These are phyloP conservation scores for Lathronympha strigana DNA, from an alignment of 2,888 invertebrate species.

Conservation along the genomic window DNA sequence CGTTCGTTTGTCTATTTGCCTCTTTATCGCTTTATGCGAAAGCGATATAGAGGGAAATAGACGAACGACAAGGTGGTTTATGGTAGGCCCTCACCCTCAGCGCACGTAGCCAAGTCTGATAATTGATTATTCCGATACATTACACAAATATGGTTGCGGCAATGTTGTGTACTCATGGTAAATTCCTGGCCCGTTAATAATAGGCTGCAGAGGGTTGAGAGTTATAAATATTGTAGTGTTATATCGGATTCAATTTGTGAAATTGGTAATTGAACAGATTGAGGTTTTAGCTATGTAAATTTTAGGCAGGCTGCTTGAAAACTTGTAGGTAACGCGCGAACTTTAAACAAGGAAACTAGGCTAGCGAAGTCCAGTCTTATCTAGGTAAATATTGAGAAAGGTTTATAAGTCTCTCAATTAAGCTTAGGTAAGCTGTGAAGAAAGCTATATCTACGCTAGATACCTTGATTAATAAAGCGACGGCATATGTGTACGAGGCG, in stretches of 20 bases:
- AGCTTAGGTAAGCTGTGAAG: conserved; percentile 9
- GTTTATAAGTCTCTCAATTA: neutral
- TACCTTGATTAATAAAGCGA: conserved; percentile 32
- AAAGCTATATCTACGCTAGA: conserved; percentile 12
- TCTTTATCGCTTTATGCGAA: no score
- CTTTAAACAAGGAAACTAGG: neutral
- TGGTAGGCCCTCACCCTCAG: no score
- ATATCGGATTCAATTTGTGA: neutral
- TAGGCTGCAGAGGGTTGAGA: conserved; percentile 18
- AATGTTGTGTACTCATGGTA: conserved; percentile 31
- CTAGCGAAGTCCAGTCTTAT: neutral
- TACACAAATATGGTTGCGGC: conserved; percentile 32
- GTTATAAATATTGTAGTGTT: conserved; percentile 17
- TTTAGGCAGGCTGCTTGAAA: neutral
- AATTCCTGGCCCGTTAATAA: conserved; percentile 34
- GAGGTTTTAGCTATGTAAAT: neutral
- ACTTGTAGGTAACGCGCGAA: neutral
- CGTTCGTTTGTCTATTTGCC: no score
- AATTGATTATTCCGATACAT: conserved; percentile 40
- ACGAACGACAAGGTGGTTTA: no score
- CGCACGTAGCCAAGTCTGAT: conserved; percentile 32
- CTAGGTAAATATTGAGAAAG: neutral
- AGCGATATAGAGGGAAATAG: no score
- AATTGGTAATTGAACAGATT: no score
- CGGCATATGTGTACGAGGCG: conserved; percentile 27